Base-by-base conservation (phyloP, 2,797 vertebrate species). In the Sylvilagus floridanus region DNA sequence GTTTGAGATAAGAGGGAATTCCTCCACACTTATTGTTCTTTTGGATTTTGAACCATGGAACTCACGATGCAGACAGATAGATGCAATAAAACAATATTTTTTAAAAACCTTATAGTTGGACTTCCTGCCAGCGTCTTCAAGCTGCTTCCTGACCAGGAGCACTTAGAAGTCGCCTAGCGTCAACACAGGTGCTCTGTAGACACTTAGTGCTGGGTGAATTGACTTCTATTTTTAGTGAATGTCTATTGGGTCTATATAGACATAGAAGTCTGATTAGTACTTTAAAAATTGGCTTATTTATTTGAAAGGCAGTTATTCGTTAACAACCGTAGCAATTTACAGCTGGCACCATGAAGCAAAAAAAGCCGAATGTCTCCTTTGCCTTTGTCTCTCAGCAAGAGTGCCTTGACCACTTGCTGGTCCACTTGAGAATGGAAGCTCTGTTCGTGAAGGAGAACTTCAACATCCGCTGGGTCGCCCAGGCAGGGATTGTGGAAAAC, bases 401-500 rank as follows among this genome's bases (percentile, higher is more conserved):
- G 86, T 98, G 98, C 13, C 96, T 99, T 4, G 99, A 99, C 93
- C 98, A 98, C 82, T 91, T 99, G 50, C 92, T 98, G 94, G 98
- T 99, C 89, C 98, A 99, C 95, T 97, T 99, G 66, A 96, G 95
- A 42, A 98, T 99, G 98, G 98, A 99, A 86, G 96, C 98, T 0
- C 12, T 94, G 11, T 97, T 98, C 94, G 66, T 99, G 91, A 99
- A 98, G 88, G 99, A 99, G 24, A 98, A 98, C 92, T 98, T 99
- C 92, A 98, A 98, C 42, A 96, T 99, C 63, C 98, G 94, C 37
- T 99, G 99, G 99, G 88, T 97, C 42, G 98, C 99, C 96, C 98
- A 99, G 91, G 30, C 66, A 2, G 99, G 99, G n/a, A 97, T 99
- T 32, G 98, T 99, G 97, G 98, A 99, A 30, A 99, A 99, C 92